Percentiles rank a stretch among this genome's conserved stretches.
Conservation (phyloP, 1,140 invertebrate species). For the Aphelinus atriplicis region DNA sequence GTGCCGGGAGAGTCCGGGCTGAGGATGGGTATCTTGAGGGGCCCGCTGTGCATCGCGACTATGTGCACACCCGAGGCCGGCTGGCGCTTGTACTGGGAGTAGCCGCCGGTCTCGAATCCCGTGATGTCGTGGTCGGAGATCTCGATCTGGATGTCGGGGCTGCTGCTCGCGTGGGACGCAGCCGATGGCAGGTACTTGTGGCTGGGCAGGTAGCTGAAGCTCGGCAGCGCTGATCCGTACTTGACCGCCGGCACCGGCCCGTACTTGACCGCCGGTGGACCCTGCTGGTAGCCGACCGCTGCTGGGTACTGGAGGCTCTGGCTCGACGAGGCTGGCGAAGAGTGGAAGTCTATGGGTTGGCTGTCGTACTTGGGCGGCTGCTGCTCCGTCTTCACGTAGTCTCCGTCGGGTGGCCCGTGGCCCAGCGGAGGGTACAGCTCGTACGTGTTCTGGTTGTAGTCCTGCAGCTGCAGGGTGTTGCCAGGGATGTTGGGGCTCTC, state of each 20-base stretch:
- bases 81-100: neutral
- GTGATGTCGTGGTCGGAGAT: slow-evolving; percentile 26
- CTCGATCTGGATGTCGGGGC: slow-evolving; percentile 15
- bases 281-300: neutral
- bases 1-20: slow-evolving; percentile 35
- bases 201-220: neutral
- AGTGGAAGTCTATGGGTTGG: neutral
- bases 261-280: neutral
- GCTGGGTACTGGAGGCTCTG: neutral
- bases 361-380: neutral
- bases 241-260: neutral
- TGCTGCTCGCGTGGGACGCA: too few relatives aligned
- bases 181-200: neutral
- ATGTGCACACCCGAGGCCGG: neutral
- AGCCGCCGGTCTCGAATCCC: slow-evolving; percentile 1
- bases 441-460: slow-evolving; percentile 21
- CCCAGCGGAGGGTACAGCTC: slow-evolving; percentile 26
- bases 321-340: neutral
- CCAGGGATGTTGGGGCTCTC: neutral
- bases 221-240: neutral
- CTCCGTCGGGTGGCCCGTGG: neutral
- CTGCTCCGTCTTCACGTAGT: neutral
- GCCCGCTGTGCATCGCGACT: slow-evolving; percentile 1
- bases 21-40: slow-evolving; percentile 24
- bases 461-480: slow-evolving; percentile 10